These are phyloP conservation scores for Odontomachus brunneus DNA, from an alignment of 1,140 invertebrate species.

Conservation along the genomic window DNA sequence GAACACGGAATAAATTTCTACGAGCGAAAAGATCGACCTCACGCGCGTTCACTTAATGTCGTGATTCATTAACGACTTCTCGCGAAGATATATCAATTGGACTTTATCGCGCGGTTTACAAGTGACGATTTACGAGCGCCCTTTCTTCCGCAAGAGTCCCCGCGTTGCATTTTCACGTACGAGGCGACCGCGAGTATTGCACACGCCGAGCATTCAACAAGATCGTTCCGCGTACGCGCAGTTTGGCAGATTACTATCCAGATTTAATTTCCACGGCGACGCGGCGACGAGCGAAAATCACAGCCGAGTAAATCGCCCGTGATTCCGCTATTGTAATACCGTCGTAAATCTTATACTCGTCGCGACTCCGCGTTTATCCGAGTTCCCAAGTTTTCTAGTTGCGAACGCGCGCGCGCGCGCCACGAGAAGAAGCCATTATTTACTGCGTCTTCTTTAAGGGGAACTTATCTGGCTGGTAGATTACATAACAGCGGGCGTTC, in stretches of 20 bases:
- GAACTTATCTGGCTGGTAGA: constrained; percentile 61
- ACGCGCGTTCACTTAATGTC: no score
- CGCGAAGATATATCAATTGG: neutral
- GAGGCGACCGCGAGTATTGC: no score
- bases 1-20: no score
- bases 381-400: constrained; percentile 56
- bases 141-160: neutral
- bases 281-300: constrained; percentile 14
- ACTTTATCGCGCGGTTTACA: neutral
- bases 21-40: no score
- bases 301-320: constrained; percentile 32
- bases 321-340: constrained; percentile 49
- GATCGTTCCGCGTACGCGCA: constrained; percentile 15
- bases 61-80: no score
- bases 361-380: constrained; percentile 54
- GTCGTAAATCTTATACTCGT: constrained; percentile 57
- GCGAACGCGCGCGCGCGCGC: constrained; percentile 24
- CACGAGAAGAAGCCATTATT: constrained; percentile 47
- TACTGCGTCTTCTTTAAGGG: constrained; percentile 58
- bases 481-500: constrained; percentile 61
- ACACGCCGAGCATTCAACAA: neutral
- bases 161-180: neutral
- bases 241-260: constrained; percentile 31
- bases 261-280: constrained; percentile 41
- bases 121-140: no score